Evolutionary conservation across 2,797 vertebrate species (phyloP).

Genomic region (Diplodus sargus): DNA sequence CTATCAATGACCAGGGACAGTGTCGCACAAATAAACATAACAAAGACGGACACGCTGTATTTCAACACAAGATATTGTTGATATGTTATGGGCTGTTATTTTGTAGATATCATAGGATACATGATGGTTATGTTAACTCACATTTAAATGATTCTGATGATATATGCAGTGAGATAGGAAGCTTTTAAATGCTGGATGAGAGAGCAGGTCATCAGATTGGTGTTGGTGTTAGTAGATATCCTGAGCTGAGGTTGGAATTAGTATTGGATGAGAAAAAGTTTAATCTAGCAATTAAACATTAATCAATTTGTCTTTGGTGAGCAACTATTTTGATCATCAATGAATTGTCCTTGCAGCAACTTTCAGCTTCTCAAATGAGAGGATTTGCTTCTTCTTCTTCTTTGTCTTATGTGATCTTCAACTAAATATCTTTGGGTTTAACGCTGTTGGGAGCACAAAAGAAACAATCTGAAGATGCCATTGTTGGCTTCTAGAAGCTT

Average conservation of each 20-base stretch:
- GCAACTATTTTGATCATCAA: too few relatives aligned
- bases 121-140: not conserved
- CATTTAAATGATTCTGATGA: too few relatives aligned
- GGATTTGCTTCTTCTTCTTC: too few relatives aligned
- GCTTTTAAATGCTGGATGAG: too few relatives aligned
- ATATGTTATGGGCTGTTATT: not conserved
- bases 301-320: too few relatives aligned
- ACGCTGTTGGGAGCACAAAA: not conserved
- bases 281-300: too few relatives aligned
- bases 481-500: not conserved
- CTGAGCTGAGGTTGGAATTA: not conserved
- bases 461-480: not conserved
- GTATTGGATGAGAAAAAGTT: too few relatives aligned
- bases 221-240: not conserved
- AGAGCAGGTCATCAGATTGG: too few relatives aligned
- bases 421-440: not conserved
- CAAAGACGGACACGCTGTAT: not conserved
- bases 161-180: too few relatives aligned
- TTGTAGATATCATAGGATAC: not conserved
- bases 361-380: too few relatives aligned
- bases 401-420: too few relatives aligned
- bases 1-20: conserved; percentile 8
- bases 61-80: not conserved
- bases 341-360: too few relatives aligned
- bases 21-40: not conserved